Percentiles rank a stretch among this genome's conserved stretches.
phyloP scores from a whole-genome alignment of 2,797 vertebrate genomes.

The Takifugu rubripes region DNA sequence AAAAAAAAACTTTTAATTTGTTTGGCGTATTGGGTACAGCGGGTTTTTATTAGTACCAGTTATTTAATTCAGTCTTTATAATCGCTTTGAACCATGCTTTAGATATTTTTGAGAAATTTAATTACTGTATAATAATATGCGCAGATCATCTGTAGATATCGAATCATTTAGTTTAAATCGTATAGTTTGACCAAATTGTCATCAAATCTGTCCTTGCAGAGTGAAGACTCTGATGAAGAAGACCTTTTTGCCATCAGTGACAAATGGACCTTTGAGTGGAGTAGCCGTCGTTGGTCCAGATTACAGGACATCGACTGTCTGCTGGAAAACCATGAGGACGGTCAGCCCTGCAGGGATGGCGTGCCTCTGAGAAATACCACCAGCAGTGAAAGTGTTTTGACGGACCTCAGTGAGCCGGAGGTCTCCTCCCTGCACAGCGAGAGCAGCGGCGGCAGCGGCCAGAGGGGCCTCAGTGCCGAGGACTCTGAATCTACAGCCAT shows the following conservation, averaged over 20 bases:
- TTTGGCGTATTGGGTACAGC: background rate
- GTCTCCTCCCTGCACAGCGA: slow-evolving; percentile 91
- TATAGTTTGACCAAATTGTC: background rate
- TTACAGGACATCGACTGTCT: slow-evolving; percentile 87
- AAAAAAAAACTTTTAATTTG: background rate
- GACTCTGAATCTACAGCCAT: slow-evolving; percentile 78
- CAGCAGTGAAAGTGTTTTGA: slow-evolving; percentile 95
- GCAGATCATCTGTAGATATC: too few relatives aligned
- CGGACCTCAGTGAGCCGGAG: slow-evolving; percentile 94
- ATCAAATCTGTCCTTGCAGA: slow-evolving; percentile 68
- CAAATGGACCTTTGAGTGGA: slow-evolving; percentile 99
- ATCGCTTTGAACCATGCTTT: too few relatives aligned
- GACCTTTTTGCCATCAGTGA: slow-evolving; percentile 95
- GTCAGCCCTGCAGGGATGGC: slow-evolving; percentile 72
- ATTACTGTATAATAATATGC: background rate
- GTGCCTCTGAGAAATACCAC: slow-evolving; percentile 84
- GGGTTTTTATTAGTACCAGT: background rate
- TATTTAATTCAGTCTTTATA: background rate
- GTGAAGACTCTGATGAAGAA: slow-evolving; percentile 98
- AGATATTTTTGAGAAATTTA: background rate
- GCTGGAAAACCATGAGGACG: slow-evolving; percentile 72
- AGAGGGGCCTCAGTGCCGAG: slow-evolving; percentile 70
- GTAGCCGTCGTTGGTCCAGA: slow-evolving; percentile 94
- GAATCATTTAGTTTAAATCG: too few relatives aligned
- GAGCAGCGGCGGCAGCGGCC: slow-evolving; percentile 87